phyloP scores from a whole-genome alignment of 2,113 vertebrate species.

The Vidua chalybeata region DNA sequence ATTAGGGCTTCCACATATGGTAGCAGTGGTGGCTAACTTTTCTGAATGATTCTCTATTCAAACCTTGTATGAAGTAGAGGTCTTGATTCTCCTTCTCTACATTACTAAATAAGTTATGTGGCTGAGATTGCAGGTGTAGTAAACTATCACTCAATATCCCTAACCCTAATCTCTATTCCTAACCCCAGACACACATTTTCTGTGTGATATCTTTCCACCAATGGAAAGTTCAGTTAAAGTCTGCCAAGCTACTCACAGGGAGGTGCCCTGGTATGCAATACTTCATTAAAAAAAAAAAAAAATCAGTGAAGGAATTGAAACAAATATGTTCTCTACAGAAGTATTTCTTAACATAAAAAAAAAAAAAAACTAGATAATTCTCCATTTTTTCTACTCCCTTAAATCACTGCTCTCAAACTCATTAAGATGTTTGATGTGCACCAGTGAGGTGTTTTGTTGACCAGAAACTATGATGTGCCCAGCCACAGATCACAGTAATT shows the following conservation, averaged over 20 bases:
- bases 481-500: neutral
- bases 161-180: no score
- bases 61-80: neutral
- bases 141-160: neutral
- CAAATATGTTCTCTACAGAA: neutral
- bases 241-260: neutral
- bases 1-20: accelerated
- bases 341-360: neutral
- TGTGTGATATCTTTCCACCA: neutral
- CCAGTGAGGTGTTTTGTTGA: neutral
- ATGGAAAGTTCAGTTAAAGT: neutral
- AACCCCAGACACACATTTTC: neutral
- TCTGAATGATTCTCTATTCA: neutral
- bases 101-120: neutral
- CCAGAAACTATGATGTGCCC: neutral
- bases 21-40: neutral
- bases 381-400: neutral
- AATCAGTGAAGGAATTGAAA: neutral
- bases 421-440: neutral
- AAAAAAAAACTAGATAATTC: neutral
- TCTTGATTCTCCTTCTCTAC: neutral
- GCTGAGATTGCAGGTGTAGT: neutral
- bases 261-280: neutral
- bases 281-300: neutral
- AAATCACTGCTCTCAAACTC: neutral